Conservation (phyloP, 1,140 invertebrate genomes). For the Saccostrea glomerata region DNA sequence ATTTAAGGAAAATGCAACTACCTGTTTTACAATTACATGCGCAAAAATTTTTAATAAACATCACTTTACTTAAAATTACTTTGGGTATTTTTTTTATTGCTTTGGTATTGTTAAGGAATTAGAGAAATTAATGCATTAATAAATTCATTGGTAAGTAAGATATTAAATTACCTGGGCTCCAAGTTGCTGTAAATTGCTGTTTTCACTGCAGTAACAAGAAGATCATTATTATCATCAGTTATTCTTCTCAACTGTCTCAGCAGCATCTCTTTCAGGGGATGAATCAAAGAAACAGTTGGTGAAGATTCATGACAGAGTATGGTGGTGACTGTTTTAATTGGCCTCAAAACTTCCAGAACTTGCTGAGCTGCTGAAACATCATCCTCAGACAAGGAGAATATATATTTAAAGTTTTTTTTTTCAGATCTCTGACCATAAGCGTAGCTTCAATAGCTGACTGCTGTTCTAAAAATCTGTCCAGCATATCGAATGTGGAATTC, state of each 20-base stretch:
- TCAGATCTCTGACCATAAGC: conserved; percentile 37
- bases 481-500: conserved; percentile 67
- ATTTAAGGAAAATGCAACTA: neutral
- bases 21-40: neutral
- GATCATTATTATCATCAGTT: neutral
- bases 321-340: no score
- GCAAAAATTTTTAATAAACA: no score
- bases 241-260: no score
- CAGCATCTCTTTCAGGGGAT: no score
- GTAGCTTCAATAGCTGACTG: conserved; percentile 52
- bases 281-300: no score
- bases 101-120: neutral
- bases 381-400: conserved; percentile 35
- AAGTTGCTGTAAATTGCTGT: neutral
- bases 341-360: no score
- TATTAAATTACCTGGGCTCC: neutral
- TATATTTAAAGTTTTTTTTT: conserved; percentile 27
- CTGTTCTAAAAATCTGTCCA: conserved; percentile 59
- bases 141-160: neutral
- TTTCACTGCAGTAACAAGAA: conserved; percentile 10
- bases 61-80: no score
- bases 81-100: no score
- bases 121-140: no score
- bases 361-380: neutral
- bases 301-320: no score